phyloP scores from a whole-genome alignment of 2,113 vertebrate species.

The Anolis carolinensis region DNA sequence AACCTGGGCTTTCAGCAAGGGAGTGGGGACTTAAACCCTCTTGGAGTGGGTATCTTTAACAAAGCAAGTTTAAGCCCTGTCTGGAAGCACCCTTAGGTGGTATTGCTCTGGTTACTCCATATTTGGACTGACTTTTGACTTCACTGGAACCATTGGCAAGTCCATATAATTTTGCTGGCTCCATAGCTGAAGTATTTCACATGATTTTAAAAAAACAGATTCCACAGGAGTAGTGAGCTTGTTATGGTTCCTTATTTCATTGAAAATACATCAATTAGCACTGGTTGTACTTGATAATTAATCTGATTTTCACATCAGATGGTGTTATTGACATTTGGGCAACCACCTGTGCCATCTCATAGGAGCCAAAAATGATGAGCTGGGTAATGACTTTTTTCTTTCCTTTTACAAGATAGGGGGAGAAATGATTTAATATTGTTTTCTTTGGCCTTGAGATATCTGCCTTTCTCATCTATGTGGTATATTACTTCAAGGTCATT shows the following conservation, averaged over 20 bases:
- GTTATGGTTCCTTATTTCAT: slow-evolving; percentile 38
- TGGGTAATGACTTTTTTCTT: slow-evolving; percentile 2
- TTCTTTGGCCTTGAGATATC: slow-evolving; percentile 32
- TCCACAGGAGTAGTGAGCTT: slow-evolving; percentile 35
- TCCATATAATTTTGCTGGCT: not conserved
- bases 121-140: not conserved
- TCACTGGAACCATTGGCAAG: not conserved
- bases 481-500: not conserved
- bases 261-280: slow-evolving; percentile 52
- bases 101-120: not conserved
- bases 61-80: no score
- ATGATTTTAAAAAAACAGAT: slow-evolving; percentile 37
- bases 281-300: slow-evolving; percentile 46
- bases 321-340: slow-evolving; percentile 61
- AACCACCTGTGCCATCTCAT: slow-evolving; percentile 47
- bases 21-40: no score
- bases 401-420: slow-evolving; percentile 32
- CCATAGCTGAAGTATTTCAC: not conserved
- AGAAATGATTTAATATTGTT: slow-evolving; percentile 23
- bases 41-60: no score
- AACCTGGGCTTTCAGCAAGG: no score
- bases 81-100: no score
- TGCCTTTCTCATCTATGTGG: not conserved
- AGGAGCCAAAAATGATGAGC: slow-evolving; percentile 40
- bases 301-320: slow-evolving; percentile 63